Base-by-base conservation (phyloP, 2,888 invertebrate species). In the Tachina lurida region DNA sequence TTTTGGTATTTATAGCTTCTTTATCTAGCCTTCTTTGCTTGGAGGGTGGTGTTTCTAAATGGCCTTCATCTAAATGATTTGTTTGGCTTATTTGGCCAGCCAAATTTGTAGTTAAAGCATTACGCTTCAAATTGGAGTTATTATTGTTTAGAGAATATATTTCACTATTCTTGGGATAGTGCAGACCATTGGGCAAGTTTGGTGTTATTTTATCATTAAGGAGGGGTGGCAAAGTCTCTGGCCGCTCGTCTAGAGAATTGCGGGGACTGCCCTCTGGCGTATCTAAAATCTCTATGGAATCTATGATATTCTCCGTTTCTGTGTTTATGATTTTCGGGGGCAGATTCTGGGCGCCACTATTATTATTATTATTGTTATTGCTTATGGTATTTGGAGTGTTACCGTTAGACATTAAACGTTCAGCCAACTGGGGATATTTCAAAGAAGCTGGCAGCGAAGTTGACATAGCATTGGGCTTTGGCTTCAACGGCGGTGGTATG, bases 201-300 rank as follows among this genome's bases (percentile, higher is more conserved):
- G 10, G 15, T 10, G 60, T 31, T 9, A 70, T 31, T 19, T 39
- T 62, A 62, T 88, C 87, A 43, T 87, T 85, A 43, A 10, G 45
- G 0, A 17, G 13, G 3, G 10, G 5, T 49, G 60, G 67, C 17
- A 77, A 65, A 49, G 62, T 78, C 2, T 68, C 68, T 2, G 75
- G 63, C 52, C 79, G 58, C 15, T 88, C 88, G 45, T 88, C 88
- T 52, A 87, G 22, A 39, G 87, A 87, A 49, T 89, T 87, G 45
- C 89, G 89, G 7, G 90, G 91, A 87, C 92, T 92, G 31, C 90
- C 90, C 68, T 91, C 92, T 10, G 92, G 92, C 10, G 92, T 91
- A 76, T 92, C 92, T 47, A 92, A 84, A 52, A 92, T 92, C 84
- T 92, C 92, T 87, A 92, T 92, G 9, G 92, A 91, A 84, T 92